These are phyloP conservation scores for Folsomia candida DNA, from an alignment of 2,888 invertebrate genomes.

Conservation along the genomic window DNA sequence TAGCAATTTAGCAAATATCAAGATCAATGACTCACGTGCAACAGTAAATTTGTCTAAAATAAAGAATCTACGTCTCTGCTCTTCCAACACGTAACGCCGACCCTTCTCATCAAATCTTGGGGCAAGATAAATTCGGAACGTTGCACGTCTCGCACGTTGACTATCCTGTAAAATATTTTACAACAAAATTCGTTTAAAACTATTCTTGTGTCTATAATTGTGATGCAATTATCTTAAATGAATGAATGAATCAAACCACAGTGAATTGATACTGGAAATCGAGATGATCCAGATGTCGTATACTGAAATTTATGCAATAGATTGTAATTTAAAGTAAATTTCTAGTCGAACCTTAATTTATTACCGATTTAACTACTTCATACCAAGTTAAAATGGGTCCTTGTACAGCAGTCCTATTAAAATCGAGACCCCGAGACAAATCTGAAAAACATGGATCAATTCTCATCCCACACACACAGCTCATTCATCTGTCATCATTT, in stretches of 20 bases:
- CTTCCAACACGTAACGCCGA: conserved; percentile 62
- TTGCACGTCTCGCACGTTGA: conserved; percentile 59
- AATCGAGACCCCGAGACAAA: conserved; percentile 76
- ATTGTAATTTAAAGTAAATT: conserved; percentile 22
- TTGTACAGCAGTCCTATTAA: conserved; percentile 53
- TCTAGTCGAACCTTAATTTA: background rate
- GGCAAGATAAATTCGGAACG: conserved; percentile 68
- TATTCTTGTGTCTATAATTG: background rate
- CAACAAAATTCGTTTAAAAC: background rate
- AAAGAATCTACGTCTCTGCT: conserved; percentile 67
- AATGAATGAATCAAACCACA: conserved; percentile 17
- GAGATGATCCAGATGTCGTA: conserved; percentile 52
- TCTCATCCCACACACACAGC: no score
- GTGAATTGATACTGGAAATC: conserved; percentile 51
- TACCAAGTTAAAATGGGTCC: conserved; percentile 42
- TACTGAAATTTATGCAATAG: conserved; percentile 12
- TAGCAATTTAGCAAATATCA: conserved; percentile 2
- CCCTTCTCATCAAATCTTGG: conserved; percentile 67
- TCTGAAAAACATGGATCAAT: no score
- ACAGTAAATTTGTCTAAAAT: conserved; percentile 71
- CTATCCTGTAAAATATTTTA: conserved; percentile 23
- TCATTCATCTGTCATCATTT: no score
- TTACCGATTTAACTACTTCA: no score
- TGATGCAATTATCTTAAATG: background rate
- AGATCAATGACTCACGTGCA: conserved; percentile 58